Conservation (phyloP, 2,113 vertebrate species). For the Sphyrna mokarran region DNA sequence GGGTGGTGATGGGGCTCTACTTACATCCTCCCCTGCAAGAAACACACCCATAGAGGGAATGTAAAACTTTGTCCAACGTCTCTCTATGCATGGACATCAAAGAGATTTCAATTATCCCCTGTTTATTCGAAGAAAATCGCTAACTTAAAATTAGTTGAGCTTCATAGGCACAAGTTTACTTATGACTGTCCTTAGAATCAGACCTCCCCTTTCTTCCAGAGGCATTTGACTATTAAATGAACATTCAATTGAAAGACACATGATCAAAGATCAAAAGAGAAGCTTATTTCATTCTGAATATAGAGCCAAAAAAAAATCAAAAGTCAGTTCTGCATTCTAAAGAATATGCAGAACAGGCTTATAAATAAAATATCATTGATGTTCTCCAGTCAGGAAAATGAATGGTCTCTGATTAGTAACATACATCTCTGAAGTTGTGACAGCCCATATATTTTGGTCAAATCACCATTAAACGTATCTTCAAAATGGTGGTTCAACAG, state of each 20-base stretch:
- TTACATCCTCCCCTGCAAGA: too few relatives aligned
- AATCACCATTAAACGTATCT: background rate
- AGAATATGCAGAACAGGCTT: background rate
- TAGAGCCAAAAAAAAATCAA: background rate
- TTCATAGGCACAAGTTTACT: background rate
- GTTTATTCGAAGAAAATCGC: background rate
- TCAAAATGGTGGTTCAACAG: background rate
- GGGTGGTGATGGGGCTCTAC: too few relatives aligned
- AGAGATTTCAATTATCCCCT: background rate
- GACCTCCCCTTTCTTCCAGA: background rate
- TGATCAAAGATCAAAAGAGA: background rate
- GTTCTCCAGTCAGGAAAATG: background rate
- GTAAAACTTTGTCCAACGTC: background rate
- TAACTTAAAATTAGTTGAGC: background rate
- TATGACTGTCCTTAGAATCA: background rate
- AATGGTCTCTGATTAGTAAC: slow-evolving; percentile 7
- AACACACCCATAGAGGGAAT: too few relatives aligned
- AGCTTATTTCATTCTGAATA: background rate
- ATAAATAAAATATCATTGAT: background rate
- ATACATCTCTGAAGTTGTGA: background rate
- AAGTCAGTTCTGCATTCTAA: background rate
- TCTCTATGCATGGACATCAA: background rate
- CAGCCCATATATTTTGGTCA: background rate
- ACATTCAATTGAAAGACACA: background rate
- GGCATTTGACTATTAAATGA: background rate